Conservation (phyloP, 2,888 invertebrate genomes). For the Eucera pruinosa region DNA sequence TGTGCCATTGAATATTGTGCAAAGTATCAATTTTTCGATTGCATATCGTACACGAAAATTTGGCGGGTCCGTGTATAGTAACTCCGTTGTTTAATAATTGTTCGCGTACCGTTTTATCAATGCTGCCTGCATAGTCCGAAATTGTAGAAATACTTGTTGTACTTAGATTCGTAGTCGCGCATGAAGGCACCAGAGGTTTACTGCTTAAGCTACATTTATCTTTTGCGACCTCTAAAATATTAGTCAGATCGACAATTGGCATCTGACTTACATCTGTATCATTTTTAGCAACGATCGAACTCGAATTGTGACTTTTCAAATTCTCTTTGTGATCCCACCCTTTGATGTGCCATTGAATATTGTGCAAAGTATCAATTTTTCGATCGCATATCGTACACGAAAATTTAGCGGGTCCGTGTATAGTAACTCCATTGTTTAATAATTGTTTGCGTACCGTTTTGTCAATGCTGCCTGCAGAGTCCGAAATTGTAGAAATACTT, state of each 20-base stretch:
- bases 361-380: not conserved
- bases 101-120: not conserved
- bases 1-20: not conserved
- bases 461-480: too few relatives aligned
- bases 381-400: not conserved
- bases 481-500: too few relatives aligned
- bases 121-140: too few relatives aligned
- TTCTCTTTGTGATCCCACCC: not conserved
- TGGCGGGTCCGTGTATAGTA: not conserved
- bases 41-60: not conserved
- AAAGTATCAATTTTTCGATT: not conserved
- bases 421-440: not conserved
- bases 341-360: slow-evolving; percentile 1
- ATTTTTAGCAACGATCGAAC: not conserved
- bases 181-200: not conserved
- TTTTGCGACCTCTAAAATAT: too few relatives aligned
- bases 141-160: too few relatives aligned
- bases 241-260: not conserved
- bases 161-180: not conserved
- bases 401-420: not conserved
- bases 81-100: not conserved
- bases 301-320: too few relatives aligned
- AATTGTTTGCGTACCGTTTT: not conserved
- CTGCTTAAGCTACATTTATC: too few relatives aligned
- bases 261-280: not conserved